phyloP scores from a whole-genome alignment of 2,113 vertebrate genomes.

The Raja brachyura region DNA sequence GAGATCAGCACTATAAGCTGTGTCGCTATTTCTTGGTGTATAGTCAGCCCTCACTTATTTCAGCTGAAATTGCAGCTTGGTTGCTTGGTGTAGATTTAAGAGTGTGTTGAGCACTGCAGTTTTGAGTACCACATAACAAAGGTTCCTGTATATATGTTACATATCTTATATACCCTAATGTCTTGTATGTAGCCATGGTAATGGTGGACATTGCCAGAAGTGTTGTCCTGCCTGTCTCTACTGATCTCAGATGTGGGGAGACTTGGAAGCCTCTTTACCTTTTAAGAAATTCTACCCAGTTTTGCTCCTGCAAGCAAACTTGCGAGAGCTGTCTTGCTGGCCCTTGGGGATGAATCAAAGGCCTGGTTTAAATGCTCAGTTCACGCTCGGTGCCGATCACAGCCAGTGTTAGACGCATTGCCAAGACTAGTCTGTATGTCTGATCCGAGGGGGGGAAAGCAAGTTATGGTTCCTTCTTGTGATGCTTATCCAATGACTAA shows the following conservation, averaged over 20 bases:
- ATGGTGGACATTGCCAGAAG: no score
- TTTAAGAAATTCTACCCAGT: not conserved
- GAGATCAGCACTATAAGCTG: no score
- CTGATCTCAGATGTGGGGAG: no score
- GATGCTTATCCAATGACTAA: not conserved
- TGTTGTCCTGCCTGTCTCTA: not conserved
- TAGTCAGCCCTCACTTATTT: not conserved
- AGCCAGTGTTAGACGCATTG: not conserved
- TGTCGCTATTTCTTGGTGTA: not conserved
- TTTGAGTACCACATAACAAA: no score
- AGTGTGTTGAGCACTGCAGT: not conserved
- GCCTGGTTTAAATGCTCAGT: not conserved
- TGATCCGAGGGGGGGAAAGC: not conserved
- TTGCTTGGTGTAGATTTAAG: not conserved
- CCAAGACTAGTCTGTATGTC: not conserved
- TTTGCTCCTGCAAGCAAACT: not conserved
- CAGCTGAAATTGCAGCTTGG: not conserved
- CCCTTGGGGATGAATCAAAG: not conserved
- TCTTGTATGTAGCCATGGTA: not conserved
- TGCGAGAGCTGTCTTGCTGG: not conserved
- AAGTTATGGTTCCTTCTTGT: not conserved
- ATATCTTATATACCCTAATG: not conserved
- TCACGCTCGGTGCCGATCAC: not conserved
- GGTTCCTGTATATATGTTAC: no score
- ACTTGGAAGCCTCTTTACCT: not conserved